phyloP scores from a whole-genome alignment of 2,797 vertebrate genomes.

The Manis crassicaudata region DNA sequence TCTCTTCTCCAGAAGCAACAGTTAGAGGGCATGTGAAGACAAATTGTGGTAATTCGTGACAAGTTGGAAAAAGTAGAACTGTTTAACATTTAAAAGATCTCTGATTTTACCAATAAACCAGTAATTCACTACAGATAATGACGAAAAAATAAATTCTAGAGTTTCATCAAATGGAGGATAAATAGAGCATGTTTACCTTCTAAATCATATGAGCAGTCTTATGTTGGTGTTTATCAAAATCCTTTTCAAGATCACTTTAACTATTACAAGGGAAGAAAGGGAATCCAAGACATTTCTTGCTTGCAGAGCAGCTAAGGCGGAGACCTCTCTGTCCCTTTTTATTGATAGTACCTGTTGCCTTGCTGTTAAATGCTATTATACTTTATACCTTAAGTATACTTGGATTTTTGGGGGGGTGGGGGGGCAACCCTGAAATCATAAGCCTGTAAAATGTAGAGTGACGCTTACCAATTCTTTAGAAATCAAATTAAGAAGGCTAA shows the following conservation, averaged over 20 bases:
- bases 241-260: background rate
- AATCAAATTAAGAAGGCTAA: background rate
- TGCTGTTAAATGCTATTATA: background rate
- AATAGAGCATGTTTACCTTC: background rate
- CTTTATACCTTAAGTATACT: background rate
- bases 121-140: background rate
- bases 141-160: conserved; percentile 21
- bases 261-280: background rate
- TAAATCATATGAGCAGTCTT: background rate
- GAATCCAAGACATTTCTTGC: background rate
- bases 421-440: background rate
- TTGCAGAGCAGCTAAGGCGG: background rate
- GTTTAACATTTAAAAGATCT: background rate
- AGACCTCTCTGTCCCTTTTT: background rate
- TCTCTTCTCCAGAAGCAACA: background rate
- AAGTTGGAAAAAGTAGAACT: background rate
- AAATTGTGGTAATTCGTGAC: background rate
- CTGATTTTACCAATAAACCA: background rate
- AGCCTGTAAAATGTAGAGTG: background rate
- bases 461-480: background rate
- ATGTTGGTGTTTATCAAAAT: background rate
- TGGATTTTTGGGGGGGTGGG: background rate
- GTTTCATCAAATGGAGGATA: background rate
- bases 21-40: background rate
- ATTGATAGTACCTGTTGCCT: background rate